Conservation (phyloP, 2,113 vertebrate species). For the Microcebus lehilahytsara region DNA sequence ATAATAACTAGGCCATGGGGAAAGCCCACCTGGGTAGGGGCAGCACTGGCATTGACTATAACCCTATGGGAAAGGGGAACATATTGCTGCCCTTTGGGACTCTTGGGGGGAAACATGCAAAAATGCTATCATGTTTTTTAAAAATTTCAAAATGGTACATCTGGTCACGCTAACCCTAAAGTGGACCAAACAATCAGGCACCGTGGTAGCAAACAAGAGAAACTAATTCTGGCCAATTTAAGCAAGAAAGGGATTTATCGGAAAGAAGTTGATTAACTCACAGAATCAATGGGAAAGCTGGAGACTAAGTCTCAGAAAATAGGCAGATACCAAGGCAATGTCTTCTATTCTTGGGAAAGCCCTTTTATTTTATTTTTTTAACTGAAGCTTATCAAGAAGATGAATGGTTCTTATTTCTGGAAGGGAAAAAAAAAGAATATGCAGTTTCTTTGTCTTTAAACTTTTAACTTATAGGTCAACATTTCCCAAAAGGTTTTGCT, state of each 20-base stretch:
- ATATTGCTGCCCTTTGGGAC: neutral
- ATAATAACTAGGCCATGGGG: neutral
- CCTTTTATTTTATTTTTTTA: slow-evolving; percentile 12
- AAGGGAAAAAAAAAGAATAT: neutral
- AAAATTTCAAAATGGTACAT: neutral
- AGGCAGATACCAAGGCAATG: neutral
- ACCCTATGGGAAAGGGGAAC: neutral
- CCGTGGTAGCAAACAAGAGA: neutral
- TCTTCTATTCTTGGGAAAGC: neutral
- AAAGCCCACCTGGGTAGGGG: neutral
- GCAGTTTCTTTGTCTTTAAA: slow-evolving; percentile 37
- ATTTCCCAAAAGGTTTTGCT: neutral
- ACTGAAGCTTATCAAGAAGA: neutral
- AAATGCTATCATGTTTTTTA: neutral
- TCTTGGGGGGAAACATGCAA: neutral
- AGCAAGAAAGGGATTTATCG: neutral
- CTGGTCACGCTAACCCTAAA: neutral
- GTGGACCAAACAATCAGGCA: neutral
- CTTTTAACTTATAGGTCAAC: neutral
- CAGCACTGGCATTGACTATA: neutral
- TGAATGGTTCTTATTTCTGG: neutral
- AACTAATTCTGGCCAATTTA: neutral
- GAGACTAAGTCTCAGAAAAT: neutral
- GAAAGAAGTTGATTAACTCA: neutral
- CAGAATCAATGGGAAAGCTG: neutral